Conservation (phyloP, 2,113 vertebrate species). For the Uria aalge region DNA sequence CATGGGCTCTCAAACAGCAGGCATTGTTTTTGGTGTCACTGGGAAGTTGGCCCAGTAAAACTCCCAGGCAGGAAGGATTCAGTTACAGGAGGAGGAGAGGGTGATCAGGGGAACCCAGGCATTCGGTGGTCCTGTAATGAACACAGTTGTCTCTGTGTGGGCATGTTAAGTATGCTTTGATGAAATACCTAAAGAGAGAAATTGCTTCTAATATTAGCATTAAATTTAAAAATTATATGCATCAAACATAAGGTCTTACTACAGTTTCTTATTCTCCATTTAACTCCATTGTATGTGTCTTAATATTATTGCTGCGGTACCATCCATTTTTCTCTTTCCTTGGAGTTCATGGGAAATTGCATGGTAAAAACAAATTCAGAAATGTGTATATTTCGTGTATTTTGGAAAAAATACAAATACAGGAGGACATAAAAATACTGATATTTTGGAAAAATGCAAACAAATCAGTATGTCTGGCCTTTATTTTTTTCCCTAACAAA, state of each 20-base stretch:
- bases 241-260: not conserved
- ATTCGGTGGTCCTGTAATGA: not conserved
- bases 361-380: not conserved
- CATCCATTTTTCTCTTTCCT: not conserved
- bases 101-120: not conserved
- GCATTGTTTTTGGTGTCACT: rapidly evolving
- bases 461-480: not conserved
- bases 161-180: not conserved
- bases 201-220: not conserved
- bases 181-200: not conserved
- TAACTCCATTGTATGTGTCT: not conserved
- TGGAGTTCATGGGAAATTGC: not conserved
- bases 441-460: not conserved
- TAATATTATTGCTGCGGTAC: not conserved
- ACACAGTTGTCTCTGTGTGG: not conserved
- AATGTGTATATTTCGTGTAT: not conserved
- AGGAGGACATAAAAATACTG: not conserved
- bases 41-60: not conserved
- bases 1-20: not conserved
- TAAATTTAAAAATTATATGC: not conserved
- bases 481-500: not conserved
- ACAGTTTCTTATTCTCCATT: not conserved
- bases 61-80: not conserved
- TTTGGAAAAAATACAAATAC: not conserved
- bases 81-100: not conserved